Percentiles rank a stretch among this genome's conserved stretches.
Evolutionary conservation across 2,797 vertebrate species (phyloP).

Genomic region (Australoheros facetus): DNA sequence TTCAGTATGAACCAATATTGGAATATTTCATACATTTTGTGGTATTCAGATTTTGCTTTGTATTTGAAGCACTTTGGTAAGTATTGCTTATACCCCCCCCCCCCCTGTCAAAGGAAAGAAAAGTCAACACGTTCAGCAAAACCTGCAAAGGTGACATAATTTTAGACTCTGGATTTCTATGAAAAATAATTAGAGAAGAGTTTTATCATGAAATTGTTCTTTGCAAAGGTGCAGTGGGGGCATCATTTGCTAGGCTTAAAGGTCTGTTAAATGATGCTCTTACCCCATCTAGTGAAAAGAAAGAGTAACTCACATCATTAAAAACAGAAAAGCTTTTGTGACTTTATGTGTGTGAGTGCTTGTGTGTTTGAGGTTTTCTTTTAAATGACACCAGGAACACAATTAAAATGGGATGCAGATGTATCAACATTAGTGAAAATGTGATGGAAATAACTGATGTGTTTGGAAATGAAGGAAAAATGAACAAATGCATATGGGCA

Average conservation of each 20-base stretch:
- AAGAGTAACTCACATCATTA: slow-evolving; percentile 35
- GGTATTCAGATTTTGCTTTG: neutral
- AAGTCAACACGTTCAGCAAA: neutral
- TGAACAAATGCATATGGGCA: neutral
- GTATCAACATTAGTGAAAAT: neutral
- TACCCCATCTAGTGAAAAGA: slow-evolving; percentile 78
- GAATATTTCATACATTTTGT: neutral
- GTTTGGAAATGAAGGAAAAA: neutral
- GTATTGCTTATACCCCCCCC: neutral
- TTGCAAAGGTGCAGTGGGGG: slow-evolving; percentile 4
- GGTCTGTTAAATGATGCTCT: slow-evolving; percentile 63
- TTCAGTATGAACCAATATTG: neutral
- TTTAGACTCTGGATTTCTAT: slow-evolving; percentile 21
- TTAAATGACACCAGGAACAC: slow-evolving; percentile 11
- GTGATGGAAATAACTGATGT: neutral
- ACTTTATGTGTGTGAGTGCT: neutral
- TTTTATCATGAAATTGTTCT: slow-evolving; percentile 23
- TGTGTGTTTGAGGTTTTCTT: neutral
- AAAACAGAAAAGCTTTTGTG: neutral
- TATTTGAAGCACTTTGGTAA: neutral
- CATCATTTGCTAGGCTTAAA: neutral
- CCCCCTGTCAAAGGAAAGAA: neutral
- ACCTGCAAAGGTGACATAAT: neutral
- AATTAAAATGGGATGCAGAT: slow-evolving; percentile 8
- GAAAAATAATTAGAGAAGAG: neutral